Conservation (phyloP, 1,140 invertebrate genomes). For the Drosophila sucinea region DNA sequence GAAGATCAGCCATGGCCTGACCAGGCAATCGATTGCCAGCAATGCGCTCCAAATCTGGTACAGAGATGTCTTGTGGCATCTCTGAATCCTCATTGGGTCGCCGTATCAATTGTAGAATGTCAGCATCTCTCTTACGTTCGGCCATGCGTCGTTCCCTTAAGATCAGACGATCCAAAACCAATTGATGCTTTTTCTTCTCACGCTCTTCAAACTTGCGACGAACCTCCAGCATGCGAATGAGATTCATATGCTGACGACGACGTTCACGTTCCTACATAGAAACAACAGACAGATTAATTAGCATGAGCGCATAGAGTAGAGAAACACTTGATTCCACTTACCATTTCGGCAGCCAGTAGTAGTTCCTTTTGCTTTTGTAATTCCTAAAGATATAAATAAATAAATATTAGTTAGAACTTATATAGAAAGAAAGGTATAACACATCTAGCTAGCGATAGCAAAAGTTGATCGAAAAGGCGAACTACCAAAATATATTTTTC, state of each 20-base stretch:
- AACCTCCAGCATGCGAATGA: slow-evolving; percentile 93
- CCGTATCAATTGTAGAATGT: slow-evolving; percentile 91
- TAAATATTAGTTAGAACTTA: slow-evolving; percentile 85
- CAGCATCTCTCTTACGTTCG: slow-evolving; percentile 92
- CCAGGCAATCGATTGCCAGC: slow-evolving; percentile 92
- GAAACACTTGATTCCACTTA: slow-evolving; percentile 83
- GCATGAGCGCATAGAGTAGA: neutral
- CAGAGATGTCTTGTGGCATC: slow-evolving; percentile 88
- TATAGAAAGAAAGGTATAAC: neutral
- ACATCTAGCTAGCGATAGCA: slow-evolving; percentile 2
- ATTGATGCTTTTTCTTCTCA: slow-evolving; percentile 91
- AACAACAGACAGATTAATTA: neutral
- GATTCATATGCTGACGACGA: slow-evolving; percentile 93
- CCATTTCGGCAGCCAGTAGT: slow-evolving; percentile 92
- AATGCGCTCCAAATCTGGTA: slow-evolving; percentile 91
- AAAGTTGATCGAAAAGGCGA: neutral
- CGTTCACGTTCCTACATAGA: slow-evolving; percentile 92
- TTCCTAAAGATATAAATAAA: slow-evolving; percentile 86
- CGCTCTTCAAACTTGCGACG: slow-evolving; percentile 94
- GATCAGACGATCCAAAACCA: slow-evolving; percentile 79
- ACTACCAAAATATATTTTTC: neutral
- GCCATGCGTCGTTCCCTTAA: slow-evolving; percentile 90
- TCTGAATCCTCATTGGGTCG: slow-evolving; percentile 95
- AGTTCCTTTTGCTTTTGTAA: slow-evolving; percentile 93
- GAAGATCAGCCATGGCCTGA: slow-evolving; percentile 93